phyloP scores from a whole-genome alignment of 2,888 invertebrate species.

The Himalopsyche anomala region DNA sequence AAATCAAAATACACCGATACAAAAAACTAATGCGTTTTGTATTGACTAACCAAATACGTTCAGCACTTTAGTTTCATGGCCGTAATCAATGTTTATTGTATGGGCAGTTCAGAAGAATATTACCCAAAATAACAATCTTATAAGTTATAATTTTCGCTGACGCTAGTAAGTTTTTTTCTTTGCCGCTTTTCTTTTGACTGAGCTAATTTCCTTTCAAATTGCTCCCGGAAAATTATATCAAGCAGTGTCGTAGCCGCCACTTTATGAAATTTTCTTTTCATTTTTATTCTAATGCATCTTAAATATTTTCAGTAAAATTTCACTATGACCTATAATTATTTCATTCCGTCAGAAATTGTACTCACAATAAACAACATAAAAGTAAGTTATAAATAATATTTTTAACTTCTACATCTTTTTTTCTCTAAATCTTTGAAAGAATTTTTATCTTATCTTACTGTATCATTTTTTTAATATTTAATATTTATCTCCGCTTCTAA shows the following conservation, averaged over 20 bases:
- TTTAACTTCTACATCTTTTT: too few relatives aligned
- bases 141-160: conserved; percentile 34
- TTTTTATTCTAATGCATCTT: too few relatives aligned
- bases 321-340: too few relatives aligned
- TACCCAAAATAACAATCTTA: conserved; percentile 34
- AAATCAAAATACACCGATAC: conserved; percentile 7
- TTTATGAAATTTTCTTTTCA: too few relatives aligned
- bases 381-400: too few relatives aligned
- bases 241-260: background rate
- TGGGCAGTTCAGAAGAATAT: conserved; percentile 4
- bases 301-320: too few relatives aligned
- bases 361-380: too few relatives aligned
- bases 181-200: conserved; percentile 22
- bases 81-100: conserved; percentile 23
- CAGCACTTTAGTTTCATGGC: background rate
- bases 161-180: background rate
- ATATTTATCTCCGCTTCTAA: too few relatives aligned
- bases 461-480: too few relatives aligned
- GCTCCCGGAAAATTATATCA: conserved; percentile 49
- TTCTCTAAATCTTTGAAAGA: too few relatives aligned
- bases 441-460: too few relatives aligned
- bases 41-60: conserved; percentile 12
- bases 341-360: too few relatives aligned
- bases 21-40: conserved; percentile 2
- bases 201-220: conserved; percentile 52